Conservation (phyloP, 2,888 invertebrate genomes). For the Leucoptera coffeella region DNA sequence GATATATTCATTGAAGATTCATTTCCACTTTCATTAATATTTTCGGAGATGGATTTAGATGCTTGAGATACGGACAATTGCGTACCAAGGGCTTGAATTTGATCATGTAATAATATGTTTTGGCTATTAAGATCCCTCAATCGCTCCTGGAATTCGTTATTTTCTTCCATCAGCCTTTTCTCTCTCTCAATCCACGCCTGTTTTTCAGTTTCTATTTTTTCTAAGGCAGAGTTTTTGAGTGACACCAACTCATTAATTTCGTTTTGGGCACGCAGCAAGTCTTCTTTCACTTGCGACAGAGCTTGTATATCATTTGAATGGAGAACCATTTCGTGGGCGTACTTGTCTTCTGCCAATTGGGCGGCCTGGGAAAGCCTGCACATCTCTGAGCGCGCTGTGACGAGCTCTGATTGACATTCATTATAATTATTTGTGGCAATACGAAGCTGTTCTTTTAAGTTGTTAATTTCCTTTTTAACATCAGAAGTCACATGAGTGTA, state of each 20-base stretch:
- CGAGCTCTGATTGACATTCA: slow-evolving; percentile 57
- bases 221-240: slow-evolving; percentile 57
- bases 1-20: slow-evolving; percentile 53
- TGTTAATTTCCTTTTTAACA: slow-evolving; percentile 49
- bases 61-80: slow-evolving; percentile 59
- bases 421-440: slow-evolving; percentile 47
- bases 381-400: slow-evolving; percentile 56
- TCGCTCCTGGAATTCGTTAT: slow-evolving; percentile 60
- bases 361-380: slow-evolving; percentile 56
- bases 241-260: slow-evolving; percentile 59
- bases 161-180: slow-evolving; percentile 56
- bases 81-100: slow-evolving; percentile 75
- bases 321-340: slow-evolving; percentile 71
- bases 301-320: slow-evolving; percentile 71
- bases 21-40: slow-evolving; percentile 43
- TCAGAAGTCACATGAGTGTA: slow-evolving; percentile 35
- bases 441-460: slow-evolving; percentile 58
- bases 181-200: slow-evolving; percentile 63
- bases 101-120: slow-evolving; percentile 75
- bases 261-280: slow-evolving; percentile 56
- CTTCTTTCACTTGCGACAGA: slow-evolving; percentile 61
- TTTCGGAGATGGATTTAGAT: slow-evolving; percentile 35
- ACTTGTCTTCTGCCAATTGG: slow-evolving; percentile 69
- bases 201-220: slow-evolving; percentile 58
- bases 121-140: slow-evolving; percentile 72